phyloP scores from a whole-genome alignment of 2,888 invertebrate species.

The Nemapogon koenigi region DNA sequence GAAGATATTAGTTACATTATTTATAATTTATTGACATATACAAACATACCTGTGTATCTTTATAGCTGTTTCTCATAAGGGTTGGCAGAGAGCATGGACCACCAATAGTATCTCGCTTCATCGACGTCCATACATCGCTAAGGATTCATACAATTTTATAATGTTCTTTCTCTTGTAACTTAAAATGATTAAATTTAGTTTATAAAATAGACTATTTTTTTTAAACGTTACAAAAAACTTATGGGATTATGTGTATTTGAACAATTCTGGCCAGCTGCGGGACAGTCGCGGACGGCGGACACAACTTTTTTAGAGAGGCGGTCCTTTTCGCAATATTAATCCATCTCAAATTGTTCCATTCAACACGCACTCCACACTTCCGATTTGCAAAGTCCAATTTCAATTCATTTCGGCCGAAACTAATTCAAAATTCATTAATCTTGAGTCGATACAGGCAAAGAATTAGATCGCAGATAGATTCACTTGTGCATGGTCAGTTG shows the following conservation, averaged over 20 bases:
- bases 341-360: constrained; percentile 49
- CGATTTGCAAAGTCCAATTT: constrained; percentile 55
- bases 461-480: constrained; percentile 31
- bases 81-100: too few relatives aligned
- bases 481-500: constrained; percentile 61
- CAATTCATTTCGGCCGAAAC: constrained; percentile 54
- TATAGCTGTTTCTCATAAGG: too few relatives aligned
- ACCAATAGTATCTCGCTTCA: too few relatives aligned
- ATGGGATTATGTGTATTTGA: constrained; percentile 47
- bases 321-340: constrained; percentile 42
- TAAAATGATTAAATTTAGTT: too few relatives aligned
- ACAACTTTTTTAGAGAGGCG: constrained; percentile 8
- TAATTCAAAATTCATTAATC: constrained; percentile 61
- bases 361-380: constrained; percentile 47
- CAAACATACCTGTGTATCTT: too few relatives aligned
- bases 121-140: too few relatives aligned
- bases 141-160: too few relatives aligned
- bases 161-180: too few relatives aligned
- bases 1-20: too few relatives aligned
- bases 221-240: constrained; percentile 20
- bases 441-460: constrained; percentile 24
- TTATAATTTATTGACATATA: too few relatives aligned
- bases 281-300: constrained; percentile 42
- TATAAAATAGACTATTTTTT: too few relatives aligned
- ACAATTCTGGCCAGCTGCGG: constrained; percentile 44